Percentiles rank a stretch among this genome's conserved stretches.
phyloP scores from a whole-genome alignment of 92 coral and sea anemone genomes.

The Zoanthus sociatus region DNA sequence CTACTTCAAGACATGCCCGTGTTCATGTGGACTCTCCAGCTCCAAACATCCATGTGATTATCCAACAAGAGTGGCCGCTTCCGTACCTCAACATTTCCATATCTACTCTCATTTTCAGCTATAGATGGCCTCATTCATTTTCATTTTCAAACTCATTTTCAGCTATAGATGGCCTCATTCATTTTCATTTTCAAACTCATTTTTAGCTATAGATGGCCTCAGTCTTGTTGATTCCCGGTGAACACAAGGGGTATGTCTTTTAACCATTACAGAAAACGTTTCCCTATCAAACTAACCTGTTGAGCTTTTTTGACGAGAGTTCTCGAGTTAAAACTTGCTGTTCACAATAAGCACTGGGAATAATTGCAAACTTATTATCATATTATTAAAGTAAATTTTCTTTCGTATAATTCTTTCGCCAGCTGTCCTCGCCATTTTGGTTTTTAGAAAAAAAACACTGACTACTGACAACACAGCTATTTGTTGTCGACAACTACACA shows the following conservation, averaged over 20 bases:
- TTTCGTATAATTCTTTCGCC: not conserved
- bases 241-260: constrained; percentile 46
- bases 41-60: constrained; percentile 59
- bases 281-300: constrained; percentile 46
- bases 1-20: constrained; percentile 53
- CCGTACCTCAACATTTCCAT: constrained; percentile 12
- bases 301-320: constrained; percentile 35
- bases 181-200: no score
- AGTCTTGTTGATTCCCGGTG: constrained; percentile 49
- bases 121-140: no score
- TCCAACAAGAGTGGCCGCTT: constrained; percentile 11
- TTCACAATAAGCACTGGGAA: constrained; percentile 37
- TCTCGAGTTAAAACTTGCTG: not conserved
- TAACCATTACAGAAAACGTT: constrained; percentile 36
- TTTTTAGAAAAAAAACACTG: no score
- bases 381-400: not conserved
- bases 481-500: no score
- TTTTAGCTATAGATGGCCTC: constrained; percentile 34
- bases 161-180: no score
- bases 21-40: constrained; percentile 57
- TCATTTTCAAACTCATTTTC: no score
- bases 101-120: constrained; percentile 51
- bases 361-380: constrained; percentile 22
- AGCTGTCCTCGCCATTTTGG: no score
- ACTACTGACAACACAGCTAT: no score